Conservation (phyloP, 2,113 vertebrate species). For the Noctilio leporinus region DNA sequence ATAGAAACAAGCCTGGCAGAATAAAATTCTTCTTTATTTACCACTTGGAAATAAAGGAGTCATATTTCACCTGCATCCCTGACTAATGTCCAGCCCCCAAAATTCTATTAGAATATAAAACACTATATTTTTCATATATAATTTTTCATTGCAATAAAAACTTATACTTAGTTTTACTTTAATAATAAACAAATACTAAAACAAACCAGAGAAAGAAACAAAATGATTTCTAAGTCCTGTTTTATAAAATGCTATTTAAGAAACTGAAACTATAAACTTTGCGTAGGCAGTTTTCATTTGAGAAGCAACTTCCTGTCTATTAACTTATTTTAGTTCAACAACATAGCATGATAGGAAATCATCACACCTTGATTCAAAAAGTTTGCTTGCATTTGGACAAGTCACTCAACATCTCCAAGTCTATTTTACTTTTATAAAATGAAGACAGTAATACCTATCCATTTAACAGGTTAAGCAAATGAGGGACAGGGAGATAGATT, state of each 20-base stretch:
- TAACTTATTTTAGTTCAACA: not conserved
- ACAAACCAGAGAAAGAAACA: not conserved
- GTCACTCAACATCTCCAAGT: not conserved
- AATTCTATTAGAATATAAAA: not conserved
- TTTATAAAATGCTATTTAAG: not conserved
- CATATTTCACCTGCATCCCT: not conserved
- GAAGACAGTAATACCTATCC: not conserved
- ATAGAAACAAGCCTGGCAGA: not conserved
- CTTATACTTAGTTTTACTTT: not conserved
- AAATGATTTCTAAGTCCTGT: not conserved
- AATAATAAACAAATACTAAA: not conserved
- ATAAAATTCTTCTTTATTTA: not conserved
- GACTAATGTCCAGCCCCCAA: not conserved
- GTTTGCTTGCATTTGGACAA: not conserved
- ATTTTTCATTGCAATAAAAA: not conserved
- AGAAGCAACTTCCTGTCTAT: not conserved
- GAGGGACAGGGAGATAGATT: not conserved
- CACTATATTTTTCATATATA: not conserved
- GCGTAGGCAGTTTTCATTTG: not conserved
- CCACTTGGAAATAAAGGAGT: not conserved
- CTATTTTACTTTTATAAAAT: not conserved
- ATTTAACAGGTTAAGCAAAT: not conserved
- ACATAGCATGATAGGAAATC: not conserved
- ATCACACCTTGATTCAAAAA: not conserved
- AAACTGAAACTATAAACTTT: not conserved